Conservation (phyloP, 2,888 invertebrate species). For the Leptarthrus brevirostris region DNA sequence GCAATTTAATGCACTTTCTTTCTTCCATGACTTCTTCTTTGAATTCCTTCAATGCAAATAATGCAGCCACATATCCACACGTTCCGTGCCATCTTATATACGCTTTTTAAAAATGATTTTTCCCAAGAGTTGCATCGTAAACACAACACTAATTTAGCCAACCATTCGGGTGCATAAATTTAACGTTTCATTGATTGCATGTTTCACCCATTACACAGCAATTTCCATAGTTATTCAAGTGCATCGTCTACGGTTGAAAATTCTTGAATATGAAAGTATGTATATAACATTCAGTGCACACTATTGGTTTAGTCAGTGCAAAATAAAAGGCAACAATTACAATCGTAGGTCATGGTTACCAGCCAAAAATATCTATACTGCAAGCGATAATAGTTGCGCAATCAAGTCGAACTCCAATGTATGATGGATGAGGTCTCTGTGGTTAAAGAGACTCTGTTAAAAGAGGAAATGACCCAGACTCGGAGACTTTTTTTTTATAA, state of each 20-base stretch:
- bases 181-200: conserved; percentile 40
- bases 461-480: conserved; percentile 39
- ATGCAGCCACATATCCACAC: not conserved
- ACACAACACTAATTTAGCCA: not conserved
- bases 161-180: conserved; percentile 38
- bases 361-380: not conserved
- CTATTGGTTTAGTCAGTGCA: not conserved
- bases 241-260: conserved; percentile 31
- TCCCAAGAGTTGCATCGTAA: not conserved
- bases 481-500: not conserved
- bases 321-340: not conserved
- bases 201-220: conserved; percentile 48
- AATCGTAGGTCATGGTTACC: conserved; percentile 35
- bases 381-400: not conserved
- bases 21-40: conserved; percentile 7
- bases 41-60: conserved; percentile 14
- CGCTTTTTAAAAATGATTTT: not conserved
- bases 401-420: not conserved
- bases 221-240: conserved; percentile 50
- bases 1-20: not conserved
- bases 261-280: not conserved
- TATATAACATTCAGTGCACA: not conserved
- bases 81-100: not conserved
- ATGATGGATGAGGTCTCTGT: not conserved
- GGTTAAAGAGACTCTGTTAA: not conserved